Percentiles rank a stretch among this genome's conserved stretches.
Evolutionary conservation across 37 sponge, comb jelly and placozoan species (phyloP).

Genomic region (Hexactinellida sp.): DNA sequence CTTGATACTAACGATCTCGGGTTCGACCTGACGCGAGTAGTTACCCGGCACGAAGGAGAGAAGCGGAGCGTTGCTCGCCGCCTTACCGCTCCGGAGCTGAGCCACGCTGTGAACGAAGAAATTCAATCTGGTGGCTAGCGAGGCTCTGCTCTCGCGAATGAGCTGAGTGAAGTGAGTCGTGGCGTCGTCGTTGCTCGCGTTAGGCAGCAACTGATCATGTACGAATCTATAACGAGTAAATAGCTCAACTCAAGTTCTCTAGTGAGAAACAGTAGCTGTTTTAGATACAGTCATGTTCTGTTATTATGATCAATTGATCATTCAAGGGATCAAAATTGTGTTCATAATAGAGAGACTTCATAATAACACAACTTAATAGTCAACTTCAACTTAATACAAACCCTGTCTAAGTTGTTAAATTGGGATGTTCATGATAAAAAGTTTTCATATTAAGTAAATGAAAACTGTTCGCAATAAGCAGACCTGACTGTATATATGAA

Average conservation of each 20-base stretch:
- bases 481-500: too few species aligned
- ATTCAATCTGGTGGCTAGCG: constrained; percentile 62
- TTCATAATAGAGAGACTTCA: too few species aligned
- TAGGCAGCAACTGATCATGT: constrained; percentile 15
- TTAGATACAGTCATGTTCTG: too few species aligned
- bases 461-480: too few species aligned
- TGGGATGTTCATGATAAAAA: too few species aligned
- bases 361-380: too few species aligned
- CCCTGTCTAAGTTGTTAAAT: too few species aligned
- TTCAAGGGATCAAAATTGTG: too few species aligned
- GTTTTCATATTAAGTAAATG: too few species aligned
- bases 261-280: too few species aligned
- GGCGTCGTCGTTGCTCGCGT: neutral
- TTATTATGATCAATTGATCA: too few species aligned
- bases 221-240: neutral
- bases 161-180: neutral
- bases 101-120: constrained; percentile 87
- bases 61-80: neutral
- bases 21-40: constrained; percentile 2
- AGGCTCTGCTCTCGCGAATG: constrained; percentile 37
- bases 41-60: constrained; percentile 26
- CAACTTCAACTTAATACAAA: too few species aligned
- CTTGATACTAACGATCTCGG: neutral
- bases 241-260: neutral
- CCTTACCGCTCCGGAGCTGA: constrained; percentile 43